A percentile compares a stretch with the other conserved stretches of the same genome.
These are phyloP conservation scores for Acanthiza pusilla DNA, from an alignment of 2,797 vertebrate species.

Conservation along the genomic window DNA sequence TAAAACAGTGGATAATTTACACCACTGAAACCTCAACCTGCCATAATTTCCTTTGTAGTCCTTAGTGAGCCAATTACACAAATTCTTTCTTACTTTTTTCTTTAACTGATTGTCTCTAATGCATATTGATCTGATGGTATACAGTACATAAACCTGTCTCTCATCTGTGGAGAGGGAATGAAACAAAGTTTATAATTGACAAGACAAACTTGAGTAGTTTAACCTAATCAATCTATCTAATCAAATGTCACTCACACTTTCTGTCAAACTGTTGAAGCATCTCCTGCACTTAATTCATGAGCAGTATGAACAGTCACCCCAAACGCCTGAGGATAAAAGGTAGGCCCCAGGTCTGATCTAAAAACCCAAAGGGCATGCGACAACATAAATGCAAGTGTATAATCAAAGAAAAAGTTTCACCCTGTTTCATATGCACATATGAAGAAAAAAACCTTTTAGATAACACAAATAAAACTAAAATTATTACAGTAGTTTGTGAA, in stretches of 20 bases:
- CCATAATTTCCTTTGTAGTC: slow-evolving; percentile 25
- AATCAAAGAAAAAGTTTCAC: neutral
- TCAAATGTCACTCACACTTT: neutral
- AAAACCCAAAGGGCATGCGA: neutral
- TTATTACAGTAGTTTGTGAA: neutral
- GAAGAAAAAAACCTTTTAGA: neutral
- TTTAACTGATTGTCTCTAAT: slow-evolving; percentile 15
- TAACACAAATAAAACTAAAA: neutral
- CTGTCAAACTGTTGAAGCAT: neutral
- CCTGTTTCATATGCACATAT: neutral
- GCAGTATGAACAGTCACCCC: neutral
- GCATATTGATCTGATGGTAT: slow-evolving; percentile 37
- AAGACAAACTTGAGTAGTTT: slow-evolving; percentile 25
- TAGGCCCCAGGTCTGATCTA: neutral
- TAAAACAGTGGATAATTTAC: slow-evolving; percentile 49
- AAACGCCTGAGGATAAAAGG: neutral
- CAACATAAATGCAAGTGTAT: neutral
- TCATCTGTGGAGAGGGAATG: neutral
- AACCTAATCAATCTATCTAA: slow-evolving; percentile 40
- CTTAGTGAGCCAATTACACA: neutral
- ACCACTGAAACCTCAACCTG: neutral
- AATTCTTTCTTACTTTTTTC: neutral
- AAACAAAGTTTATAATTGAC: slow-evolving; percentile 45
- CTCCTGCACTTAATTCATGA: neutral
- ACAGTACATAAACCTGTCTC: slow-evolving; percentile 47